Evolutionary conservation across 2,797 vertebrate genomes (phyloP), one percentile per base, ranked within the genome.

Genomic region (Phaenicophaeus curvirostris): DNA sequence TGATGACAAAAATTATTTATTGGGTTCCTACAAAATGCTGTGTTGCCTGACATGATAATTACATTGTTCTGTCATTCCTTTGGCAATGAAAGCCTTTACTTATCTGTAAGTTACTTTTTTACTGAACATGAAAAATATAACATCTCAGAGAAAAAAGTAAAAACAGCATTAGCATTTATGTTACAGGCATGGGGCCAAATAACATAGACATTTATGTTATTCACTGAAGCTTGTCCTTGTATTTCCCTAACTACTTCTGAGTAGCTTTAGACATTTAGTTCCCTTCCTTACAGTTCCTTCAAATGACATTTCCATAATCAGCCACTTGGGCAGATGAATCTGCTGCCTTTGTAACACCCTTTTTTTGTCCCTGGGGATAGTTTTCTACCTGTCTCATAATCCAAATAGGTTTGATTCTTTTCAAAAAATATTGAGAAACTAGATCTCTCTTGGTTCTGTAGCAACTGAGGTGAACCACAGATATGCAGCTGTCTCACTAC

Each of bases 1-100:
- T 94, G 50, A 76, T 94, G 50, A 76, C 75, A 96, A 87, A 87
- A 88, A 91, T 91, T 84, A 77, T 89, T 75, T 90, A 93, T 46
- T 66, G 33, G n/a, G 66, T 85, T 95, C 72, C 73, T 90, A 78
- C 39, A 90, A 96, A 96, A 89, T 73, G 48, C 57, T 89, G n/a
- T 80, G 63, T 85, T 4, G 9, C 23, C 27, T 95, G 86, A 85
- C 87, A 84, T 44, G 72, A 69, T 82, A 93, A 86, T 96, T 89
- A 73, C 44, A 90, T 75, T 91, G 44, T 90, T 93, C 80, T 89
- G 59, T 92, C 80, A 79, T 80, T 95, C 53, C 39, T 69, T 89
- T 79, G 48, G 51, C 75, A 96, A 93, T 65, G 71, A 94, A 94
- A 89, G 73, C 53, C 48, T 94, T 93, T 89, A 50, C 31, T 89